Conservation (phyloP, 2,113 vertebrate species). For the Leucopsar rothschildi region DNA sequence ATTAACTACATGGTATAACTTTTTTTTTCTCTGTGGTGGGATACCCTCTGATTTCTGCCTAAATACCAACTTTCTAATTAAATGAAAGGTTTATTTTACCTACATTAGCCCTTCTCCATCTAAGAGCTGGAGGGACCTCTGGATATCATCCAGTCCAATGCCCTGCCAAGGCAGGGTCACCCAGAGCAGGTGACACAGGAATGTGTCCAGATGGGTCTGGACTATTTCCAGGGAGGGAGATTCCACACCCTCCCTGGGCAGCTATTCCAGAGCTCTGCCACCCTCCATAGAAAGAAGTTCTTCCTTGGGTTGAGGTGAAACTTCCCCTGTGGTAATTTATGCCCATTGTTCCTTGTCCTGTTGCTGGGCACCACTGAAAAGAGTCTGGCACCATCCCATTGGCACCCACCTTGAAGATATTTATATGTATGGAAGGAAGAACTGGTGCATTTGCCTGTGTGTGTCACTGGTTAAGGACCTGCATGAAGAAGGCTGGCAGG, state of each 20-base stretch:
- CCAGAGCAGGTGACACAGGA: neutral
- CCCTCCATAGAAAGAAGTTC: rapidly evolving
- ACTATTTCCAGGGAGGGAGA: neutral
- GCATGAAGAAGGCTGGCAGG: neutral
- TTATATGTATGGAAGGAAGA: rapidly evolving
- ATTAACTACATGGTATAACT: too few relatives aligned
- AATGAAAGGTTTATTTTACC: neutral
- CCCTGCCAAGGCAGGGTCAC: neutral
- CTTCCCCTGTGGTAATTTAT: rapidly evolving
- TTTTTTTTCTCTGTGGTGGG: neutral
- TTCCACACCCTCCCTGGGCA: neutral
- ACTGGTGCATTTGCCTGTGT: neutral
- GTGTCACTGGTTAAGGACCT: neutral
- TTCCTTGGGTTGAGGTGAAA: neutral
- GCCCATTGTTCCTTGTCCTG: neutral
- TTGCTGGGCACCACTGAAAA: neutral
- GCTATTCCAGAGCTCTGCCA: neutral
- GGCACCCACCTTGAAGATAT: neutral
- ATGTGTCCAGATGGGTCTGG: rapidly evolving
- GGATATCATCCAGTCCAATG: neutral
- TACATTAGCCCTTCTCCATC: neutral
- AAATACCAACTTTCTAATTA: neutral
- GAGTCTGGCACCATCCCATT: neutral
- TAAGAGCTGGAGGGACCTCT: neutral
- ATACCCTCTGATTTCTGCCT: neutral